Evolutionary conservation across 2,797 vertebrate species (phyloP).

Genomic region (Nyctalus aviator): DNA sequence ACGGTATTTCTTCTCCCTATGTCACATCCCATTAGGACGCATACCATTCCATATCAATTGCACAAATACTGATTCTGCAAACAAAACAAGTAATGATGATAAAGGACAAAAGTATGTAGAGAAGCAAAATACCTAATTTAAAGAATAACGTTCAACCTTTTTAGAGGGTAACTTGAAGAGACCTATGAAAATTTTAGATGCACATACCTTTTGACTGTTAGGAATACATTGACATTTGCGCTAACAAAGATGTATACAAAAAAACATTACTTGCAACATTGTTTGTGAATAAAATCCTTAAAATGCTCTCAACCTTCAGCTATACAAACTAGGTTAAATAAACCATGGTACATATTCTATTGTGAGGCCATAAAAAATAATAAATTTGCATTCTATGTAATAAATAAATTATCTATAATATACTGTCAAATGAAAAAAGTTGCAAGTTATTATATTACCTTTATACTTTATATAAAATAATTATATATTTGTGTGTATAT

Average conservation of each 20-base stretch:
- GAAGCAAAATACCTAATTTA: background rate
- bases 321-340: background rate
- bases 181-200: background rate
- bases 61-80: constrained; percentile 30
- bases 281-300: constrained; percentile 2
- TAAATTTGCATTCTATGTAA: background rate
- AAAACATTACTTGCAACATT: background rate
- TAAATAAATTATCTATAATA: background rate
- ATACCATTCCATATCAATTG: background rate
- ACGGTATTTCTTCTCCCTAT: background rate
- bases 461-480: background rate
- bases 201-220: background rate
- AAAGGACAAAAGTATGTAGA: background rate
- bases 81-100: background rate
- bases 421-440: background rate
- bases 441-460: background rate
- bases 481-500: background rate
- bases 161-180: background rate
- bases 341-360: background rate
- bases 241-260: background rate
- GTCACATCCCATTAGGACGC: constrained; percentile 28
- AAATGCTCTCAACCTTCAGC: background rate
- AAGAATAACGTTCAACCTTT: background rate
- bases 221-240: background rate
- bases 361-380: background rate